A percentile compares a stretch with the other conserved stretches of the same genome.
phyloP scores from a whole-genome alignment of 2,113 vertebrate species.

The Rhea americana region DNA sequence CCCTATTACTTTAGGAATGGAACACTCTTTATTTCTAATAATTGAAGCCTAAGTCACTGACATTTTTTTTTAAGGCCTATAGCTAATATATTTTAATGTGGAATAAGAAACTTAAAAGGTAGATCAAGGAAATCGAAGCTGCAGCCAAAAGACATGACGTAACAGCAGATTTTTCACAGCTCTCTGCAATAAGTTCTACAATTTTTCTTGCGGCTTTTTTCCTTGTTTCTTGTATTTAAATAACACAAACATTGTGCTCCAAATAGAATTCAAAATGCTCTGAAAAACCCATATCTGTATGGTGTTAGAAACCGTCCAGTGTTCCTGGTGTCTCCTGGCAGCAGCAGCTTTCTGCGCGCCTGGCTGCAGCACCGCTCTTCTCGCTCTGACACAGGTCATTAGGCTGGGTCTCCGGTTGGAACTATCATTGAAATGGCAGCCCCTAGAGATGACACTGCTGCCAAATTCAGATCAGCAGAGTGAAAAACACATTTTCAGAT shows the following conservation, averaged over 20 bases:
- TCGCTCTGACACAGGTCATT: constrained; percentile 44
- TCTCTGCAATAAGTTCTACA: neutral
- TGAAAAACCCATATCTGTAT: neutral
- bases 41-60: neutral
- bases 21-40: neutral
- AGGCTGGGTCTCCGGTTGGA: constrained; percentile 35
- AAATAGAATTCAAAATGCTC: neutral
- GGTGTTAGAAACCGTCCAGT: neutral
- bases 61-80: neutral
- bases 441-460: constrained; percentile 16
- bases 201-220: neutral
- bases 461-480: constrained; percentile 32
- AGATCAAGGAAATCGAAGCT: neutral
- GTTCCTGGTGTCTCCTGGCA: neutral
- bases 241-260: neutral
- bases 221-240: neutral
- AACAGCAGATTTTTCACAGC: neutral
- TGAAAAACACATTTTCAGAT: constrained; percentile 25
- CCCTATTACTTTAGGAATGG: neutral
- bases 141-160: neutral
- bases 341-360: neutral
- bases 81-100: neutral
- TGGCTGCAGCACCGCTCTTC: neutral
- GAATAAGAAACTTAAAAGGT: neutral
- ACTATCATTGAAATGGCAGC: constrained; percentile 40